Percentiles rank a stretch among this genome's conserved stretches.
phyloP scores from a whole-genome alignment of 2,888 invertebrate species.

The Melanophora roralis region DNA sequence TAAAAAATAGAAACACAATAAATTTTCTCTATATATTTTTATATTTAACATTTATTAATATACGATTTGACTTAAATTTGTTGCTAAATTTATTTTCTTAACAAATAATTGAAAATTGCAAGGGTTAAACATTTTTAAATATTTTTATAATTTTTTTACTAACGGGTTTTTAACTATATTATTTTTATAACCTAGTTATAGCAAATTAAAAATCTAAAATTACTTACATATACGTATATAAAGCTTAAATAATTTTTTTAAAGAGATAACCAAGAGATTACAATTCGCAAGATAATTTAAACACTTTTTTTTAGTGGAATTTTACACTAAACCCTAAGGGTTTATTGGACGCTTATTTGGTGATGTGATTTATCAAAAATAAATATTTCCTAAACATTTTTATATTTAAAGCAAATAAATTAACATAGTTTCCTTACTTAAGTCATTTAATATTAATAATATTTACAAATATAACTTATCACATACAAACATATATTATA shows the following conservation, averaged over 20 bases:
- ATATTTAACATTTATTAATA: conserved; percentile 35
- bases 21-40: too few relatives aligned
- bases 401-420: conserved; percentile 5
- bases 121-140: conserved; percentile 31
- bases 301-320: too few relatives aligned
- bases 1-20: too few relatives aligned
- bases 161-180: conserved; percentile 17
- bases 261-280: too few relatives aligned
- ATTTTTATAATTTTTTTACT: neutral
- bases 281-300: too few relatives aligned
- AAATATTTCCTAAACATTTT: neutral
- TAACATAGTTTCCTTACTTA: neutral
- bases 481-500: neutral
- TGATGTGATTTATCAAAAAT: neutral
- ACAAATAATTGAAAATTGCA: conserved; percentile 53
- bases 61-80: conserved; percentile 59
- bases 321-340: too few relatives aligned
- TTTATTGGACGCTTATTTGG: neutral
- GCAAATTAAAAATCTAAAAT: conserved; percentile 1
- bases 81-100: conserved; percentile 48
- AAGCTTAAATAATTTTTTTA: too few relatives aligned
- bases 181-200: neutral
- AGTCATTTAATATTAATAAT: neutral
- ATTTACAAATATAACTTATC: conserved; percentile 31
- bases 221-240: too few relatives aligned